A percentile compares a stretch with the other conserved stretches of the same genome.
phyloP scores from a whole-genome alignment of 2,797 vertebrate species.

The Uromys caudimaculatus region DNA sequence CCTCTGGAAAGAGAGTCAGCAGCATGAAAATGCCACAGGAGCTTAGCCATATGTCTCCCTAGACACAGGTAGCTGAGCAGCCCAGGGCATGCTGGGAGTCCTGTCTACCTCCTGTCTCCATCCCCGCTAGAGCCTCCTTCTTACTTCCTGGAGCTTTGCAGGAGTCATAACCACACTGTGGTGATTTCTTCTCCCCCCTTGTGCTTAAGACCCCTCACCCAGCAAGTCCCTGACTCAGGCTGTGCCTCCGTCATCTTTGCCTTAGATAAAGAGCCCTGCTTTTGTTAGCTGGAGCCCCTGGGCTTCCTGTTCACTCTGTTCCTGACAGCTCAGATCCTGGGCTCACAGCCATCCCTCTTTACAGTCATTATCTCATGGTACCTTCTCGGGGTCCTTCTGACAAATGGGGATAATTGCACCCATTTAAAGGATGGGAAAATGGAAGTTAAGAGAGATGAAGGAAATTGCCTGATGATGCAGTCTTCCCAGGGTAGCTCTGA shows the following conservation, averaged over 20 bases:
- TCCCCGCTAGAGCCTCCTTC: not conserved
- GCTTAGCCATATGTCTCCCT: rapidly evolving
- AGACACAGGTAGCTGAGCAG: not conserved
- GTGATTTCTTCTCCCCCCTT: not conserved
- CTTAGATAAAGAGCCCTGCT: not conserved
- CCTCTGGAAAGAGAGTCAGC: not conserved
- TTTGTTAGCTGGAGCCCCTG: not conserved
- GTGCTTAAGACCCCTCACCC: not conserved
- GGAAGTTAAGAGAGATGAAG: not conserved
- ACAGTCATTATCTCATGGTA: not conserved
- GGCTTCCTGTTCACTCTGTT: not conserved
- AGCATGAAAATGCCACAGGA: not conserved
- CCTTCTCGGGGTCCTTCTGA: not conserved
- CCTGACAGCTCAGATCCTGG: not conserved
- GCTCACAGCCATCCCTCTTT: not conserved
- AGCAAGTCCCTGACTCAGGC: not conserved
- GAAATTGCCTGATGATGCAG: not conserved
- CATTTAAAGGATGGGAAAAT: not conserved
- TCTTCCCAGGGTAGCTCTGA: not conserved
- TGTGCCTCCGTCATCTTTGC: not conserved
- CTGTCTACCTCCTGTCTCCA: not conserved
- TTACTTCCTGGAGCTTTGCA: rapidly evolving
- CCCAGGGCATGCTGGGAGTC: not conserved
- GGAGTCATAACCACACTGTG: not conserved
- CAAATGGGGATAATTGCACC: not conserved